These are phyloP conservation scores for Rhombomys opimus DNA, from an alignment of 2,113 vertebrate genomes.

Conservation along the genomic window DNA sequence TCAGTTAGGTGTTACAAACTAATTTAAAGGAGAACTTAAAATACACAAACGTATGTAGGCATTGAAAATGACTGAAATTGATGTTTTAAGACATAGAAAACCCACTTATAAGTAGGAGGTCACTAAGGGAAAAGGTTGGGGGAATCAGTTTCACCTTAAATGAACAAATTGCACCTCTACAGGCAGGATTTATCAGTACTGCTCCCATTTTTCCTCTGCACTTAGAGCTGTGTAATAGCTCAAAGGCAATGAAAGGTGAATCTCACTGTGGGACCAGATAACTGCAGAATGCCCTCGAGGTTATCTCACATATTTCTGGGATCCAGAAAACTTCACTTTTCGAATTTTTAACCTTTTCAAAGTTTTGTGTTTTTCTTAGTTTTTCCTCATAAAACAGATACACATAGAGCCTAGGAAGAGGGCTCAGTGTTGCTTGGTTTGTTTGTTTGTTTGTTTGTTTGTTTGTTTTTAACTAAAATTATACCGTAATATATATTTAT, in stretches of 20 bases:
- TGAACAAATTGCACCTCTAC: neutral
- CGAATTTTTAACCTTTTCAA: neutral
- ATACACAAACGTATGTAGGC: neutral
- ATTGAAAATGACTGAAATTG: neutral
- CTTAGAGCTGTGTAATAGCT: neutral
- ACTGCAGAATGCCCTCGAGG: neutral
- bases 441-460: neutral
- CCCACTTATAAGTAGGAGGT: neutral
- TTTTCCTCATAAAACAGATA: neutral
- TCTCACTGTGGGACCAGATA: neutral
- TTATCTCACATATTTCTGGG: neutral
- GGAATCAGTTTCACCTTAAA: neutral
- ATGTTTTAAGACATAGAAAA: neutral
- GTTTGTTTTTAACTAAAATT: neutral
- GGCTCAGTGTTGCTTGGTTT: neutral
- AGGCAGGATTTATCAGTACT: neutral
- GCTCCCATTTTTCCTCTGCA: neutral
- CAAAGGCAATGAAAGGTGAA: neutral
- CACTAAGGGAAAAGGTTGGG: neutral
- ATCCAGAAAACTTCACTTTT: neutral
- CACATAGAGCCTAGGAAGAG: neutral
- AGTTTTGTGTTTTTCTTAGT: neutral
- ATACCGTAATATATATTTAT: neutral
- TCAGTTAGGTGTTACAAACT: neutral
- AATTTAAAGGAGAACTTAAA: neutral